Base-by-base conservation (phyloP, 2,797 vertebrate species). In the Rhinoraja longicauda region DNA sequence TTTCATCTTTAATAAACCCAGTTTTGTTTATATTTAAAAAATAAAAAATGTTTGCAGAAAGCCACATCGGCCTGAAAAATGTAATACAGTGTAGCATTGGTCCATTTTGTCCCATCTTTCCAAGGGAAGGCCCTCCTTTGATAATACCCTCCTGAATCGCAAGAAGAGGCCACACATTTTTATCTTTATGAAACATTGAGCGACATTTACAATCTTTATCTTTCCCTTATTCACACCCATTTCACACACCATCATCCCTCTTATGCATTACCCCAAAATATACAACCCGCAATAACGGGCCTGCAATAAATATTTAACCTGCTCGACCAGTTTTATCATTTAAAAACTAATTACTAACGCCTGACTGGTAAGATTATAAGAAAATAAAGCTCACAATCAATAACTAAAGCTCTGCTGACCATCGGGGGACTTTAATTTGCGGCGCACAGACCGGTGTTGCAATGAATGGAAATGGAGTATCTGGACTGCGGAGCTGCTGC, bases 381-480 rank as follows among this genome's bases (percentile, higher is more conserved):
- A 84, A 62, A 53, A 64, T 1, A 64, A 88, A 64, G 36, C 84
- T 67, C 8, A 24, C 0, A 19, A 24, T 19, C 59, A 19, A 29
- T n/a, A 6, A n/a, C n/a, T n/a, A 62, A 88, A 36, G 10, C 17
- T 62, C n/a, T 21, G 5, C n/a, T 67, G 62, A 64, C 62, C 59
- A 88, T 5, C 59, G 36, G 19, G 82, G 17, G 36, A 1, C 19
- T 86, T 57, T 82, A 77, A 57, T 82, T 29, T 88, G 19, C 15
- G 32, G 29, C 84, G 67, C 17, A 88, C 59, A 67, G 6, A 21
- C 84, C n/a, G 21, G n/a, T 67, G n/a, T 32, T 29, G 59, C 32
- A 67, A 88, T 88, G 84, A 88, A 88, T 88, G 84, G 84, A 67
- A 62, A 88, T 36, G 62, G 17, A 67, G n/a, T 21, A 88, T 64